Evolutionary conservation across 2,113 vertebrate species (phyloP), one percentile per base, ranked within the genome.

Genomic region (Acrocephalus arundinaceus): DNA sequence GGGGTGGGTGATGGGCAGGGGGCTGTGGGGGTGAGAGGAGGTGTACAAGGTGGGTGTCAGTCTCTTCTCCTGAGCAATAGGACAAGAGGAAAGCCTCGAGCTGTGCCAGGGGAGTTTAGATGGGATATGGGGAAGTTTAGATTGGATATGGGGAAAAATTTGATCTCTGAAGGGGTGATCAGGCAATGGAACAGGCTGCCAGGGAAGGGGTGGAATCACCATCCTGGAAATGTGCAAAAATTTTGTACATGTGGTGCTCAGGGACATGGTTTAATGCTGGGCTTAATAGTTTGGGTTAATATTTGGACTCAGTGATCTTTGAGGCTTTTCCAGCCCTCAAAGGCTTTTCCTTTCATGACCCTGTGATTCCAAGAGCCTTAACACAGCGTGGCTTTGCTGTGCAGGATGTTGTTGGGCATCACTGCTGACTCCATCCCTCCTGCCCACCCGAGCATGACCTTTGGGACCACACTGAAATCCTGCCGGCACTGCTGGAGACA

Each of bases 401-500:
- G 66, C 94, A 98, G 98, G 95, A 90, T 98, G 97, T 59, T 98
- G 65, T 55, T 98, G 82, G 96, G 98, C 33, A 90, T 98, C 2
- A 71, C 97, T 37, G 95, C 96, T 43, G 97, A 98, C 77, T 90
- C 93, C 87, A 90, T 87, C 81, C 94, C 97, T 20, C 54, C 89
- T 66, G 89, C 84, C 76, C 77, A 37, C 41, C 96, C 95, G 1
- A 97, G 96, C 89, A 68, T 98, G 74, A 62, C 25, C 8, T 98
- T 98, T 8, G 98, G 98, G 25, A 97, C 97, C 4, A 90, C 90
- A 0, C 94, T 98, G 31, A 43, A 97, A 75, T 98, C 97, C 90
- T 98, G 98, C 94, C 91, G 93, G 79, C 94, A 70, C 31, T 98
- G 81, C 97, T 98, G 8, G 96, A 98, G 92, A 33, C 79, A 15